Evolutionary conservation across 2,888 invertebrate genomes (phyloP).

Genomic region (Cataglyphis albicans): DNA sequence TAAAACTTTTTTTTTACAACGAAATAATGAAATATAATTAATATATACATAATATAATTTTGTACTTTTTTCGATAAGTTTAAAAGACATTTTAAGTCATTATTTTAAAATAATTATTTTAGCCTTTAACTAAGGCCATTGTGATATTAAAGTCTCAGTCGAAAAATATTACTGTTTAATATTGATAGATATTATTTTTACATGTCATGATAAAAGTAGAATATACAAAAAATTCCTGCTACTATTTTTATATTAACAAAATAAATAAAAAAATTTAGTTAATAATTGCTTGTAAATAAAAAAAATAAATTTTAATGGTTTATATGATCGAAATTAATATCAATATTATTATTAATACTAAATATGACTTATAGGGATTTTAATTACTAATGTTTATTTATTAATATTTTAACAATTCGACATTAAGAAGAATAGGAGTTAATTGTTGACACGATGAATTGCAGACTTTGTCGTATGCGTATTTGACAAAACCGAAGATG

Average conservation of each 20-base stretch:
- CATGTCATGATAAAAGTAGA: slow-evolving; percentile 18
- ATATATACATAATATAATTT: background rate
- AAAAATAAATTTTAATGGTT: slow-evolving; percentile 25
- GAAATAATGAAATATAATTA: background rate
- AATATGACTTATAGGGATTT: background rate
- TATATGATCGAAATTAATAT: slow-evolving; percentile 3
- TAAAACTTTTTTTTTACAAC: slow-evolving; percentile 35
- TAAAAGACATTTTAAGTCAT: slow-evolving; percentile 36
- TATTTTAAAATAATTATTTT: slow-evolving; percentile 43
- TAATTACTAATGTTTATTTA: background rate
- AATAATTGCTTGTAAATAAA: slow-evolving; percentile 5
- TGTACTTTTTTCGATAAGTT: background rate
- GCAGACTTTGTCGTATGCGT: background rate
- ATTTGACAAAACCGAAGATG: background rate
- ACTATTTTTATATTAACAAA: background rate
- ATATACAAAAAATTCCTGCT: slow-evolving; percentile 2
- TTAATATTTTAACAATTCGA: background rate
- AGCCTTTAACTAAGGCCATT: slow-evolving; percentile 41
- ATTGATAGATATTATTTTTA: slow-evolving; percentile 32
- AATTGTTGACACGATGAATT: background rate
- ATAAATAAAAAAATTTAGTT: background rate
- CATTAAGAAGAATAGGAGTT: background rate
- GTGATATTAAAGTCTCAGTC: slow-evolving; percentile 60
- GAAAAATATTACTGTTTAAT: background rate
- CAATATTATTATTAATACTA: background rate